A percentile compares a stretch with the other conserved stretches of the same genome.
These are phyloP conservation scores for Xiphophorus maculatus DNA, from an alignment of 2,113 vertebrate genomes.

Conservation along the genomic window DNA sequence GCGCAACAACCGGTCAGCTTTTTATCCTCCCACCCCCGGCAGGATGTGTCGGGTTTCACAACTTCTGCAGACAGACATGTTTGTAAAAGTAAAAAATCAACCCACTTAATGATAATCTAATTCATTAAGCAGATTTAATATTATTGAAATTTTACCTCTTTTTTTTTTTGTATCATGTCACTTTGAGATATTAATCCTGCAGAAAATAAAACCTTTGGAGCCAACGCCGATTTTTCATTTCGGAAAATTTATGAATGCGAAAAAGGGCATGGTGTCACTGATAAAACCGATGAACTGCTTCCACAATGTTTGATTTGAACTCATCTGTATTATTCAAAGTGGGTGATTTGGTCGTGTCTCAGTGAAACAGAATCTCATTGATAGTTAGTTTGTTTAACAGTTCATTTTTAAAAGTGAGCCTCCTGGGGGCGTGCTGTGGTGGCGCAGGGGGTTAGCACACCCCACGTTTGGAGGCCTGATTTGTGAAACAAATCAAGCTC, in stretches of 20 bases:
- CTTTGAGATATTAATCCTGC: constrained; percentile 62
- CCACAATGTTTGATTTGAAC: too few relatives aligned
- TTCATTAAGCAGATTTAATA: constrained; percentile 59
- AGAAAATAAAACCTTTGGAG: constrained; percentile 68
- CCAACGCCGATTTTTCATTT: constrained; percentile 49
- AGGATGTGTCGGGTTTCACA: constrained; percentile 10
- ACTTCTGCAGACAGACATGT: constrained; percentile 4
- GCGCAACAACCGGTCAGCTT: constrained; percentile 13
- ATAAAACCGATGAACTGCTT: too few relatives aligned
- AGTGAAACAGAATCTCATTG: too few relatives aligned
- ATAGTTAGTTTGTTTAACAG: too few relatives aligned
- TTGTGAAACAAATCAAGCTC: too few relatives aligned
- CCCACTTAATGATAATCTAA: constrained; percentile 18
- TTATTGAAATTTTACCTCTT: constrained; percentile 13
- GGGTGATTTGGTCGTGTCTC: too few relatives aligned
- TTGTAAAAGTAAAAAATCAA: background rate
- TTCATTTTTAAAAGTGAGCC: too few relatives aligned
- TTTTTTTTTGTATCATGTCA: constrained; percentile 31
- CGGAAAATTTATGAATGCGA: background rate
- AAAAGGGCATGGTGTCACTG: too few relatives aligned
- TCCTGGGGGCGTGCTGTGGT: too few relatives aligned
- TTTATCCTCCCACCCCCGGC: constrained; percentile 5
- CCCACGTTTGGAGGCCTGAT: too few relatives aligned
- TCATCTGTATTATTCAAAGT: too few relatives aligned
- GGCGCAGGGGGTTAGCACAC: too few relatives aligned